phyloP scores from a whole-genome alignment of 2,797 vertebrate genomes.

The Chaunax sp. region DNA sequence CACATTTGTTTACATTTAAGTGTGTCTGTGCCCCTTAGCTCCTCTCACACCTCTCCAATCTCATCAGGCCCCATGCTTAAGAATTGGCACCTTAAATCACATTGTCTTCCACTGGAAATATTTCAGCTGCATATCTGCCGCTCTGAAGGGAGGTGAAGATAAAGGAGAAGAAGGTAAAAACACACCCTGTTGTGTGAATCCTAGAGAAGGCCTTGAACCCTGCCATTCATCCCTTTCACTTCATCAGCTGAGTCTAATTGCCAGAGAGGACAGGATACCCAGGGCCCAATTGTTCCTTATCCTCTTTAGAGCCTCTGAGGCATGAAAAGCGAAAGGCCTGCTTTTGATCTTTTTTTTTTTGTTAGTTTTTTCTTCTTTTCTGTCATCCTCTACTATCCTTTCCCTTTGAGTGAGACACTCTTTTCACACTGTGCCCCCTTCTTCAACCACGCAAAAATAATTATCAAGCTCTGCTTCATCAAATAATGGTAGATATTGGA shows the following conservation, averaged over 20 bases:
- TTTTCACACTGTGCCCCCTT: slow-evolving; percentile 89
- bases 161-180: slow-evolving; percentile 83
- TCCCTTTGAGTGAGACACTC: slow-evolving; percentile 94
- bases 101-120: slow-evolving; percentile 97
- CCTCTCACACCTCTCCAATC: slow-evolving; percentile 75
- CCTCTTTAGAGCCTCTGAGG: slow-evolving; percentile 99
- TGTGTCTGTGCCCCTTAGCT: slow-evolving; percentile 68
- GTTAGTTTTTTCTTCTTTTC: slow-evolving; percentile 74
- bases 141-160: slow-evolving; percentile 84
- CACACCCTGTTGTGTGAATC: slow-evolving; percentile 98
- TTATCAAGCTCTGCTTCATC: slow-evolving; percentile 98
- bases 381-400: slow-evolving; percentile 89
- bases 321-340: slow-evolving; percentile 98
- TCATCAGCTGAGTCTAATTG: slow-evolving; percentile 99
- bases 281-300: slow-evolving; percentile 98
- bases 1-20: slow-evolving; percentile 52
- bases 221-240: slow-evolving; percentile 99
- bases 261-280: slow-evolving; percentile 99
- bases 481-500: slow-evolving; percentile 96
- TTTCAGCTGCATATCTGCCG: slow-evolving; percentile 93
- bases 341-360: slow-evolving; percentile 93
- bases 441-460: slow-evolving; percentile 98
- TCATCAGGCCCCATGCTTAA: slow-evolving; percentile 78
- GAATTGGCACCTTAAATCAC: slow-evolving; percentile 82
- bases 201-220: slow-evolving; percentile 98